Base-by-base conservation (phyloP, 30 jellyfish, hydroid and myxozoan genomes). In the Rhopilema esculentum region DNA sequence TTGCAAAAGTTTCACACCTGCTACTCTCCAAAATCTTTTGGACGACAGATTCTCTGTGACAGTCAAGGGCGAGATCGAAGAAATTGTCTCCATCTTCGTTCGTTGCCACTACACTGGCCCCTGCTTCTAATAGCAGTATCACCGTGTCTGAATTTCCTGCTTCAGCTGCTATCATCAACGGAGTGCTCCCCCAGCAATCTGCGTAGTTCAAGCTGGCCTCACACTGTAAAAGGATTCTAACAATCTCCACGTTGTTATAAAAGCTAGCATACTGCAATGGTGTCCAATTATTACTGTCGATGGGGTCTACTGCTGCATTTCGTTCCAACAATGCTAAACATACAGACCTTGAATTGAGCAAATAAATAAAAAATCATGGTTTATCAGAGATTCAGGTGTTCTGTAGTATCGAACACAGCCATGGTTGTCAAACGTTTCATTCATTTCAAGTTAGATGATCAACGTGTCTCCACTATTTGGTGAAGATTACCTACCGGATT, bases 51-150 rank as follows among this genome's bases (percentile, higher is more conserved):
- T 77, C 88, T 20, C 77, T 72, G 18, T 63, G 77, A 0, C 49
- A 63, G 51, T 77, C 77, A 7, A 77, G 25, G 29, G 77, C 77
- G 4, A 77, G 66, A 21, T 52, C 88, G 73, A 77, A 53, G 77
- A 77, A 73, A 23, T 73, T 73, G 19, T 32, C 84, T 0, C 84
- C 84, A 33, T 73, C 40, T 19, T 33, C 16, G 40, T 73, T 73
- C 23, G 32, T 9, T 16, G 70, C 49, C 24, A 18, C 69, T 8
- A 73, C 49, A 30, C 32, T 67, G 22, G 84, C 84, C 6, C 84
- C 84, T 21, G 84, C 22, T 12, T 73, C 84, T n/a, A 73, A 33
- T 1, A 73, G 84, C 0, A 32, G 24, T 29, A 16, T 18, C 21
- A 73, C 84, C 21, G 84, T 69, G 20, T 73, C 50, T 0, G 84